A percentile compares a stretch with the other conserved stretches of the same genome.
These are phyloP conservation scores for Mohoua ochrocephala DNA, from an alignment of 2,113 vertebrate species.

Conservation along the genomic window DNA sequence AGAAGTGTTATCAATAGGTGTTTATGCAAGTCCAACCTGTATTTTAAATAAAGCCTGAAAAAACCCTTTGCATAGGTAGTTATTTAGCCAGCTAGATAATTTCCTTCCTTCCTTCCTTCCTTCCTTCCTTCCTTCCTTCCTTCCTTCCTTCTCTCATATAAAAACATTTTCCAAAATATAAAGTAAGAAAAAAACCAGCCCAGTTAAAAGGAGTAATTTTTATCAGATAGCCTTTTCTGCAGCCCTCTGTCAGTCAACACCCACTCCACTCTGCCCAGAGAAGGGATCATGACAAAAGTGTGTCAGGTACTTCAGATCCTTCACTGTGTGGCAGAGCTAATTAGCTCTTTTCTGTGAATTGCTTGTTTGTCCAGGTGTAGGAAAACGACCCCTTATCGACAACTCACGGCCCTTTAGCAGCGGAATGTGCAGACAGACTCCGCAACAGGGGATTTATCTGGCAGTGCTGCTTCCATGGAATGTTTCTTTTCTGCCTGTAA, in stretches of 20 bases:
- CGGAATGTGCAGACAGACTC: not conserved
- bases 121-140: no score
- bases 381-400: not conserved
- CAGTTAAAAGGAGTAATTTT: not conserved
- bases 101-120: not conserved
- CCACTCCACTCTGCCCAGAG: not conserved
- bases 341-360: not conserved
- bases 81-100: not conserved
- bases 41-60: not conserved
- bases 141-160: not conserved
- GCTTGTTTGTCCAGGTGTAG: conserved; percentile 7
- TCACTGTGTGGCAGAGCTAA: not conserved
- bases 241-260: not conserved
- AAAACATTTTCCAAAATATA: not conserved
- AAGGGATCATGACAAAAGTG: not conserved
- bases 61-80: not conserved
- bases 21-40: not conserved
- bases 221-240: not conserved
- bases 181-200: not conserved
- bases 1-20: not conserved
- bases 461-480: not conserved
- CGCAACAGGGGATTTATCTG: conserved; percentile 28
- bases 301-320: not conserved
- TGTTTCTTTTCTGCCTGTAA: conserved; percentile 12
- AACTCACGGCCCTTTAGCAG: not conserved